These are phyloP conservation scores for Dimorphilus gyrociliatus DNA, from an alignment of 2,888 invertebrate species.

Conservation along the genomic window DNA sequence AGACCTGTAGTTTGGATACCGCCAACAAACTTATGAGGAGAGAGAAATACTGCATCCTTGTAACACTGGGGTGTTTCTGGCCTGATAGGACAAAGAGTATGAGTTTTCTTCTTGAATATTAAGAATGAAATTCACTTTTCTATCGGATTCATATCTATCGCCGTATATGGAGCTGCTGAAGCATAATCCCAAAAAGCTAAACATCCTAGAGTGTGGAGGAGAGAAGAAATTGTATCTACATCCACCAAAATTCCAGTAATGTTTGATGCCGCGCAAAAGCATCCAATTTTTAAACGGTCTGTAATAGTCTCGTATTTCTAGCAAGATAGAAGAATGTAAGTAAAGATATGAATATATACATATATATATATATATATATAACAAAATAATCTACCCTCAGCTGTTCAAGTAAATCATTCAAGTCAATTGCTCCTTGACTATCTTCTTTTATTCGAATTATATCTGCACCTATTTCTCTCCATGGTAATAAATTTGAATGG, in stretches of 20 bases:
- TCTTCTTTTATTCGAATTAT: too few species aligned
- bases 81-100: slow-evolving; percentile 6
- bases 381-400: not conserved
- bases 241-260: slow-evolving; percentile 73
- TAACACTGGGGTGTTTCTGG: slow-evolving; percentile 49
- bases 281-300: slow-evolving; percentile 58
- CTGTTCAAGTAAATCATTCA: not conserved
- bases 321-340: slow-evolving; percentile 1
- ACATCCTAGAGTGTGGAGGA: slow-evolving; percentile 65
- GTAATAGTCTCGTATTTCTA: slow-evolving; percentile 13
- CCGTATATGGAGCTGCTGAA: slow-evolving; percentile 57
- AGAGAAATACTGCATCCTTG: slow-evolving; percentile 75
- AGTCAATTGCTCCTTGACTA: too few species aligned
- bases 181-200: slow-evolving; percentile 79
- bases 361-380: not conserved
- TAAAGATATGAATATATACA: slow-evolving; percentile 1
- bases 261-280: slow-evolving; percentile 69
- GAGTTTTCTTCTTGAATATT: too few species aligned
- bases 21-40: slow-evolving; percentile 75
- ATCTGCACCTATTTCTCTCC: slow-evolving; percentile 61
- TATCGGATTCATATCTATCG: slow-evolving; percentile 67
- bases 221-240: slow-evolving; percentile 59
- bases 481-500: slow-evolving; percentile 58
- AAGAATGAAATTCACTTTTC: slow-evolving; percentile 50
- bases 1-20: slow-evolving; percentile 69